Percentiles rank a stretch among this genome's conserved stretches.
phyloP scores from a whole-genome alignment of 2,113 vertebrate species.

The Lophura nycthemera region DNA sequence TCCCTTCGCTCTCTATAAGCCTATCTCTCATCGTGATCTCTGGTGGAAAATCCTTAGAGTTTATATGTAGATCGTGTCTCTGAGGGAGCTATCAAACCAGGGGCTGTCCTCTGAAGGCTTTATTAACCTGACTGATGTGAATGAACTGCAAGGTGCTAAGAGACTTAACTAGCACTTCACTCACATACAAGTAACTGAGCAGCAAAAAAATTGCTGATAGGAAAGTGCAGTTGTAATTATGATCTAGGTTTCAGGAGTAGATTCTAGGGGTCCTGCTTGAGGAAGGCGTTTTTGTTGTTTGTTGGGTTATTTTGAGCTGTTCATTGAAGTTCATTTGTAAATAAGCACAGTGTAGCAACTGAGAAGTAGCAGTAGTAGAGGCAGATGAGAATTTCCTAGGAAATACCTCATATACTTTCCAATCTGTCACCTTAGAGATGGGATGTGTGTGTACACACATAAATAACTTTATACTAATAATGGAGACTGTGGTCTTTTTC shows the following conservation, averaged over 20 bases:
- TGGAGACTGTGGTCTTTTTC: background rate
- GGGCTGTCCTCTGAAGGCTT: conserved; percentile 19
- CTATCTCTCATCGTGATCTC: conserved; percentile 2
- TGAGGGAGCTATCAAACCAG: conserved; percentile 40
- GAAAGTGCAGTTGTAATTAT: background rate
- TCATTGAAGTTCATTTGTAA: background rate
- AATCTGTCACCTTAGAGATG: background rate
- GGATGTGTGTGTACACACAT: background rate
- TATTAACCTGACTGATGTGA: conserved; percentile 60
- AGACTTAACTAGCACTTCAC: conserved; percentile 6
- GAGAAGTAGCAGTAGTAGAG: background rate
- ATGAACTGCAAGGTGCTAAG: conserved; percentile 1
- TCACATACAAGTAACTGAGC: background rate
- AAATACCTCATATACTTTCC: background rate
- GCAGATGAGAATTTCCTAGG: background rate
- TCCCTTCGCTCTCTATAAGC: conserved; percentile 10
- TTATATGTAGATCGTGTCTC: conserved; percentile 36
- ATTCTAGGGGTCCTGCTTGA: background rate
- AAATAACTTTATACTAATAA: background rate
- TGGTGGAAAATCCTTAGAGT: conserved; percentile 43
- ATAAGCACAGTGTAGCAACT: background rate
- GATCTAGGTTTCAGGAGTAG: background rate
- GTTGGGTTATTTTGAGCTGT: background rate
- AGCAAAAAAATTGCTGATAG: background rate
- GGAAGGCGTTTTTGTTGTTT: background rate